These are phyloP conservation scores for Diorhabda elongata DNA, from an alignment of 1,140 invertebrate species.

Conservation along the genomic window DNA sequence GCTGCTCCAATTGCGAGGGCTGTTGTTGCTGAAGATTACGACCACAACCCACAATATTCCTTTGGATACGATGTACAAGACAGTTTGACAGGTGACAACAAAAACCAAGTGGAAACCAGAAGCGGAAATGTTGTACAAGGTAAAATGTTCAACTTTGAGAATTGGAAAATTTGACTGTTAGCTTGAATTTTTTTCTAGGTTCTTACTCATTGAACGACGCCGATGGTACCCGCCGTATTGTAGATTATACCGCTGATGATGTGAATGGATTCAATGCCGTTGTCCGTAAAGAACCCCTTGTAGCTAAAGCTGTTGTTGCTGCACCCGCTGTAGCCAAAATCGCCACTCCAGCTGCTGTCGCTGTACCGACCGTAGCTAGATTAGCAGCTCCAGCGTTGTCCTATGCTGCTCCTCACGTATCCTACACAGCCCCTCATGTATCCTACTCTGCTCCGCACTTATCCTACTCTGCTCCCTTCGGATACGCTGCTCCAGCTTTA, in stretches of 20 bases:
- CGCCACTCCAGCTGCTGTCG: not conserved
- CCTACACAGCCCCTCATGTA: not conserved
- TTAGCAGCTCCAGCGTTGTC: not conserved
- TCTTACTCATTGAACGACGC: conserved; percentile 60
- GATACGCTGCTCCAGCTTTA: not conserved
- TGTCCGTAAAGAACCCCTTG: conserved; percentile 43
- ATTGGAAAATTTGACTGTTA: too few species aligned
- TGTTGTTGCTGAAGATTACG: conserved; percentile 50
- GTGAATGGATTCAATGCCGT: conserved; percentile 53
- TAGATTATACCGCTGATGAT: conserved; percentile 63
- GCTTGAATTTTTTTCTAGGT: not conserved
- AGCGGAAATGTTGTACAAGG: conserved; percentile 64
- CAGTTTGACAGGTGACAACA: conserved; percentile 56
- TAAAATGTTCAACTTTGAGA: conserved; percentile 15
- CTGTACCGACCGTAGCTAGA: not conserved
- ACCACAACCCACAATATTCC: conserved; percentile 54
- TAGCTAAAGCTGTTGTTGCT: conserved; percentile 32
- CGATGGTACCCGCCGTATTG: conserved; percentile 54
- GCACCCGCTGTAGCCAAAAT: conserved; percentile 5
- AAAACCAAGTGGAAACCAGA: conserved; percentile 55
- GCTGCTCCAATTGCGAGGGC: conserved; percentile 23
- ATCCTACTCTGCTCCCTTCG: not conserved
- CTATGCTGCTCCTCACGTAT: not conserved
- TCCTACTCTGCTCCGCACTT: not conserved
- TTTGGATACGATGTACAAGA: conserved; percentile 58